Base-by-base conservation (phyloP, 2,888 invertebrate genomes). In the Noctua fimbriata region DNA sequence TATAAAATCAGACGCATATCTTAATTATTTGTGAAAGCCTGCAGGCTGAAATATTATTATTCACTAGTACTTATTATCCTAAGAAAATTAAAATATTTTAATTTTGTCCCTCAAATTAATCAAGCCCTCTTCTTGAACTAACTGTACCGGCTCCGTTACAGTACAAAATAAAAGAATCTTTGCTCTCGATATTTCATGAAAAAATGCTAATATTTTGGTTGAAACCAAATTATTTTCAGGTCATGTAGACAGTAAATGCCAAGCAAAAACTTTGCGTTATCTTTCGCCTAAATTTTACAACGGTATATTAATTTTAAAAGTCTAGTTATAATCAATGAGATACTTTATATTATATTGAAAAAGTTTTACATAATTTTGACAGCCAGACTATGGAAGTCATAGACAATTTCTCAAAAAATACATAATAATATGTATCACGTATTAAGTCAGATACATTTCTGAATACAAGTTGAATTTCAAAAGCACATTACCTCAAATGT, bases 391-490 rank as follows among this genome's bases (percentile, higher is more conserved):
- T 41, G 2, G 24, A 24, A 41, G 28, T 9, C n/a, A 52, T 5
- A 52, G 7, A 73, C 41, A n/a, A 73, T 14, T 9, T 52, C 14
- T 69, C 41, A 55, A 55, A 69, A 78, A 49, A 44, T n/a, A 21
- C 18, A 52, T 65, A 28, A 5, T 36, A 44, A n/a, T n/a, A 73
- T 69, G 16, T 69, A 41, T 41, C 0, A 55, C 4, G 41, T 24
- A 14, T 58, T 41, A 32, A 12, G 2, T n/a, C 44, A 28, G 2
- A 16, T n/a, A 78, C n/a, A 24, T 24, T 79, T 79, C 47, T n/a
- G n/a, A 49, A 72, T n/a, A 49, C 12, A 67, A 7, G n/a, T 41
- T 65, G 2, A 79, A 65, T 70, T 71, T 55, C n/a, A 32, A 71
- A 44, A 67, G 41, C 21, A 4, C 49, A 36, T 10, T 36, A 18